Conservation (phyloP, 2,797 vertebrate genomes). For the Nannoperca obscura region DNA sequence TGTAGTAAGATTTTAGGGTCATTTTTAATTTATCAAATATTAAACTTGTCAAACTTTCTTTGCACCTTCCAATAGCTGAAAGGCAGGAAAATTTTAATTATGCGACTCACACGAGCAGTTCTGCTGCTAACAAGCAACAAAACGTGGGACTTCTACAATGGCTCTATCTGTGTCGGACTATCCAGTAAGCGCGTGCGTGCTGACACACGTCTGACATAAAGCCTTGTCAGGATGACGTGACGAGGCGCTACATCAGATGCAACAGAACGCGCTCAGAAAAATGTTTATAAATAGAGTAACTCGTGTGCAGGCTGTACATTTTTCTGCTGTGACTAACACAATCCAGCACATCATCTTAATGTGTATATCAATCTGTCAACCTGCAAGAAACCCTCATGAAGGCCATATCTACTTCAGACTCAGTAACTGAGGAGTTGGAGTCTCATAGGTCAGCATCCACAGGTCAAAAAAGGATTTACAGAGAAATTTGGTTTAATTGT, state of each 20-base stretch:
- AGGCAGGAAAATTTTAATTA: not conserved
- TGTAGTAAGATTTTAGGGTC: not conserved
- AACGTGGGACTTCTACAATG: constrained; percentile 4
- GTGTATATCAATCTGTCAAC: constrained; percentile 58
- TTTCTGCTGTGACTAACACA: constrained; percentile 57
- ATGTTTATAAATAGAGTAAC: constrained; percentile 37
- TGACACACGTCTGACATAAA: constrained; percentile 21
- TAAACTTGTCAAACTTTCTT: not conserved
- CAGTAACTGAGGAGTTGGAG: not conserved
- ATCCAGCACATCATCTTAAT: constrained; percentile 51
- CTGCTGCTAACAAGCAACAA: constrained; percentile 25
- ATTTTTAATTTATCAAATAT: not conserved
- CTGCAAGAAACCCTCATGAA: constrained; percentile 40
- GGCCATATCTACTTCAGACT: constrained; percentile 47
- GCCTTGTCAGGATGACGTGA: constrained; percentile 29
- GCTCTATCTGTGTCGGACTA: not conserved
- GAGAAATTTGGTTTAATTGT: not conserved
- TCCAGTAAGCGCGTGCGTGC: constrained; percentile 8
- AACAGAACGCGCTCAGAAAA: constrained; percentile 38
- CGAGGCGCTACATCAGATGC: constrained; percentile 41
- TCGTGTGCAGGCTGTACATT: constrained; percentile 24
- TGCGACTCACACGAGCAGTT: not conserved
- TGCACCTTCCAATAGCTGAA: not conserved
- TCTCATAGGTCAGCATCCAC: not conserved
- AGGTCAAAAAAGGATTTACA: not conserved